Evolutionary conservation across 1,140 invertebrate genomes (phyloP), one percentile per base, ranked within the genome.

Genomic region (Callitettix versicolor): DNA sequence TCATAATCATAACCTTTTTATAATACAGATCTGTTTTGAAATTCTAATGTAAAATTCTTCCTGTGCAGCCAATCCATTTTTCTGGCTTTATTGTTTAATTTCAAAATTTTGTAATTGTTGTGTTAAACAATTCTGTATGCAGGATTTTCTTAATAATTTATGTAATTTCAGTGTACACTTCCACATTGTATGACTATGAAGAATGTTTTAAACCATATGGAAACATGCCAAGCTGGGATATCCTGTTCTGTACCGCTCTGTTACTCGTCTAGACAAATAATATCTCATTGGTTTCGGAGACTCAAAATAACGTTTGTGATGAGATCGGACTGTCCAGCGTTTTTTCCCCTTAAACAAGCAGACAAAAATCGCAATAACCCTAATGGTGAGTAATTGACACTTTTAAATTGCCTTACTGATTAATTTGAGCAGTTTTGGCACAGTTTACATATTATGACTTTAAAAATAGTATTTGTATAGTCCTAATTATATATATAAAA

Each of bases 111-210:
- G 7, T 36, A 36, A 9, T 7, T 9, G 7, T 7, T 9, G 34
- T n/a, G 34, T 36, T 36, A n/a, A 9, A n/a, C 7, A 9, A 9
- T 36, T 36, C 34, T 36, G 34, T n/a, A 9, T 7, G 34, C n/a
- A n/a, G 34, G n/a, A 36, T 7, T 36, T 9, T 9, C n/a, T n/a
- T 36, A 41, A 15, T 41, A n/a, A n/a, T 41, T 5, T 20, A 5
- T n/a, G 5, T n/a, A 5, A 42, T 65, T 63, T 1, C 59, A 76
- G 63, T 99, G 97, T 71, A 82, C 80, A 18, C 75, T 98, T 47
- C 94, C 94, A 17, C 95, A 99, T 70, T 99, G 97, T 74, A 87
- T 90, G 68, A 98, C 94, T 0, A 99, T 99, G 96, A 98, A 99
- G 70, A 91, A 91, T 64, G 95, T 99, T n/a, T 76, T 99, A 47